Conservation (phyloP, 2,888 invertebrate species). For the Watsonalla cultraria region DNA sequence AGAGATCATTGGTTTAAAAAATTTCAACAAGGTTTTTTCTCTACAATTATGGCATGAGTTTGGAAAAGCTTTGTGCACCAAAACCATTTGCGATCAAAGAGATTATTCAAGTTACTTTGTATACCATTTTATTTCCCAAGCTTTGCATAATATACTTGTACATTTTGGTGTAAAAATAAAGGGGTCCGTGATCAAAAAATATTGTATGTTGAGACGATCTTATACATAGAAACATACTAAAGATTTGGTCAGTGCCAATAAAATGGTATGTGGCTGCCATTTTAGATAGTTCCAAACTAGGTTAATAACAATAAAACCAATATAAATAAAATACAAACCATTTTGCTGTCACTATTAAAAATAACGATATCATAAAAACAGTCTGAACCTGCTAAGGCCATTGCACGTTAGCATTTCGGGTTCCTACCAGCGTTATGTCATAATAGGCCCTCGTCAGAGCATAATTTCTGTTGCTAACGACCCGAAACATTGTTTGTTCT, state of each 20-base stretch:
- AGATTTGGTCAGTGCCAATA: too few relatives aligned
- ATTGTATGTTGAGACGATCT: too few relatives aligned
- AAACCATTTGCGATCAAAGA: not conserved
- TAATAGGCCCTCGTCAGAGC: conserved; percentile 56
- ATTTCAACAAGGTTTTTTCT: conserved; percentile 26
- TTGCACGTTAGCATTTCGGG: conserved; percentile 36
- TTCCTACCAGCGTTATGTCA: conserved; percentile 47
- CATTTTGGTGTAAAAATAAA: too few relatives aligned
- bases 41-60: conserved; percentile 16
- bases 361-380: conserved; percentile 1
- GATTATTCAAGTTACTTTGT: not conserved
- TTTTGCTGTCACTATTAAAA: not conserved
- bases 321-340: not conserved
- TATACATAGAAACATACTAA: too few relatives aligned
- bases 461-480: conserved; percentile 72
- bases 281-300: not conserved
- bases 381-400: conserved; percentile 33
- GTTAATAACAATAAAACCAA: not conserved
- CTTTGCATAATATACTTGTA: too few relatives aligned
- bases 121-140: not conserved
- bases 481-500: conserved; percentile 76
- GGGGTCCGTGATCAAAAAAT: too few relatives aligned
- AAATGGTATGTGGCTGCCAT: too few relatives aligned
- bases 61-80: conserved; percentile 8
- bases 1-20: conserved; percentile 34